These are phyloP conservation scores for Cassiopea andromeda DNA, from an alignment of 30 jellyfish, hydroid and myxozoan species.

Conservation along the genomic window DNA sequence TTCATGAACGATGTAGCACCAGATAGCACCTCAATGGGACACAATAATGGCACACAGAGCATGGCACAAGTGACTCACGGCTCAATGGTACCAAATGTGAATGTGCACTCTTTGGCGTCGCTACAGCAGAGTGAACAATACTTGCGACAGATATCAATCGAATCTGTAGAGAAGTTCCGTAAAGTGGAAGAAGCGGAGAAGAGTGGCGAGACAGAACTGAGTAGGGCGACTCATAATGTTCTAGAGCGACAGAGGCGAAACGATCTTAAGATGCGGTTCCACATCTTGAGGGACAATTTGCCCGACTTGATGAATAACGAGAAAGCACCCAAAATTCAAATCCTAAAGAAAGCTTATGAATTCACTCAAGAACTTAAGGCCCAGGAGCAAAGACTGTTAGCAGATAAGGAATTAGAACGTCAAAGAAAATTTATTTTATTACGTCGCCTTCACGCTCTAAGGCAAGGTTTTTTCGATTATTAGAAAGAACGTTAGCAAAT, in stretches of 20 bases:
- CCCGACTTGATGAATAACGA: constrained; percentile 89
- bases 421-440: constrained; percentile 81
- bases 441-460: constrained; percentile 66
- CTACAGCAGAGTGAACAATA: constrained; percentile 64
- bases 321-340: constrained; percentile 96
- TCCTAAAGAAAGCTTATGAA: constrained; percentile 87
- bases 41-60: constrained; percentile 37
- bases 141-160: constrained; percentile 56
- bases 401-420: constrained; percentile 88
- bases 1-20: constrained; percentile 39
- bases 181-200: constrained; percentile 45
- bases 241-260: constrained; percentile 93
- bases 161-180: constrained; percentile 40
- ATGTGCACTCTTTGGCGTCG: constrained; percentile 36
- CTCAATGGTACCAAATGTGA: constrained; percentile 12
- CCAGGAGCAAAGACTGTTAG: constrained; percentile 90
- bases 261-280: constrained; percentile 93
- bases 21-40: constrained; percentile 16
- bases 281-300: constrained; percentile 83
- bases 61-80: constrained; percentile 38
- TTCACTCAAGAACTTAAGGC: constrained; percentile 72
- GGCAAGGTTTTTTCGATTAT: constrained; percentile 74
- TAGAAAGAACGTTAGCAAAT: neutral
- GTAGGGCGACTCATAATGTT: constrained; percentile 96
- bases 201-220: constrained; percentile 64